These are phyloP conservation scores for Mormyrus lacerda DNA, from an alignment of 2,113 vertebrate genomes.

Conservation along the genomic window DNA sequence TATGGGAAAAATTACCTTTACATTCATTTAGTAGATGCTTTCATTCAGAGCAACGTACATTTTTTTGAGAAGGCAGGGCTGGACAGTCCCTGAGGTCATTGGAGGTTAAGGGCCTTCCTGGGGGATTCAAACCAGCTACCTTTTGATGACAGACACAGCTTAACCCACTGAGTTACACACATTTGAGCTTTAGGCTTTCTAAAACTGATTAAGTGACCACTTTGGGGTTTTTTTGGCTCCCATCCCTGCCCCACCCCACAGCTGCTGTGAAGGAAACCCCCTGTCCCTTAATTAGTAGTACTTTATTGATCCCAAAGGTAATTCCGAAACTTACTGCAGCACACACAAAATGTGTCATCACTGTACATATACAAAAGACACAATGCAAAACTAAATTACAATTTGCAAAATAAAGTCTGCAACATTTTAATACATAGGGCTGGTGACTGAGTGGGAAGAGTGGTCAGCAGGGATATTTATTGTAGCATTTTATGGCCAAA, in stretches of 20 bases:
- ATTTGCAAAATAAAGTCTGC: too few species aligned
- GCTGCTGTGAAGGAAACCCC: not conserved
- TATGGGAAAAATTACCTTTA: not conserved
- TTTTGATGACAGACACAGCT: not conserved
- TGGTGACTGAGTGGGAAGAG: too few species aligned
- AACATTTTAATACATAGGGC: too few species aligned
- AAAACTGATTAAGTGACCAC: not conserved
- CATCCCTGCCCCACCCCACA: not conserved
- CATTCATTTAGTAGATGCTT: not conserved
- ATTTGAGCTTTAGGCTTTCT: not conserved
- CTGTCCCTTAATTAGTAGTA: not conserved
- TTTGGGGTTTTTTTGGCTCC: not conserved
- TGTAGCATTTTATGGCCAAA: too few species aligned
- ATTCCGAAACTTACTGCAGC: too few species aligned
- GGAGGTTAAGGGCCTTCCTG: too few species aligned
- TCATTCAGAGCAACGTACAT: not conserved
- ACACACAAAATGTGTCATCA: too few species aligned
- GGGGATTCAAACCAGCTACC: not conserved
- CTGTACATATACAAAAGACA: too few species aligned
- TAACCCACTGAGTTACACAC: not conserved
- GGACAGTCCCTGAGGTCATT: too few species aligned
- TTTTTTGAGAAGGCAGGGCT: not conserved
- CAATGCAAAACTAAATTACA: too few species aligned
- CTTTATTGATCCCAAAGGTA: too few species aligned
- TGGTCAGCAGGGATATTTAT: too few species aligned